These are phyloP conservation scores for Drosophila elegans DNA, from an alignment of 1,140 invertebrate genomes.

Conservation along the genomic window DNA sequence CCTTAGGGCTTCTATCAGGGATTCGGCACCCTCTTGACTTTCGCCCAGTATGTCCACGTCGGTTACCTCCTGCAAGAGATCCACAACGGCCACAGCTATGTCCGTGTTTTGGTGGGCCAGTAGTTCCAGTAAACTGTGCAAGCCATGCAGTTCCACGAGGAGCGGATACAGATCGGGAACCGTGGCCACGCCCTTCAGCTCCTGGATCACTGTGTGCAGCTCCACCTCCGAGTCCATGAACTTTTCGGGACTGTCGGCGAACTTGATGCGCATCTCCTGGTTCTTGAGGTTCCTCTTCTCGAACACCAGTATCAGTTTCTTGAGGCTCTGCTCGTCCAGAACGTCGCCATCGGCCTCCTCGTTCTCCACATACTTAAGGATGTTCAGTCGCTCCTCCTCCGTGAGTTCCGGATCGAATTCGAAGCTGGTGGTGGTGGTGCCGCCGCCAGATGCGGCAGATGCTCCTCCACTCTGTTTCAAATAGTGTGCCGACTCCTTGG, in stretches of 20 bases:
- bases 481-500: conserved; percentile 85
- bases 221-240: conserved; percentile 99
- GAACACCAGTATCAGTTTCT: conserved; percentile 95
- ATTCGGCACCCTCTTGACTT: conserved; percentile 92
- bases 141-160: conserved; percentile 94
- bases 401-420: conserved; percentile 85
- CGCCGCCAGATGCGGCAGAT: conserved; percentile 23
- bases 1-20: conserved; percentile 91
- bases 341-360: conserved; percentile 91
- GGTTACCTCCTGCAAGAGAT: conserved; percentile 96
- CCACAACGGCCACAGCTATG: conserved; percentile 92
- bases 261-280: conserved; percentile 99
- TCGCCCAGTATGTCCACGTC: conserved; percentile 98
- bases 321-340: conserved; percentile 94
- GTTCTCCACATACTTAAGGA: conserved; percentile 92
- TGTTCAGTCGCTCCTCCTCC: conserved; percentile 92
- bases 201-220: conserved; percentile 95
- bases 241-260: conserved; percentile 98
- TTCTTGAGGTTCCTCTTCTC: conserved; percentile 98
- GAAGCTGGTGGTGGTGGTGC: conserved; percentile 38
- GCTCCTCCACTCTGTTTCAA: conserved; percentile 79
- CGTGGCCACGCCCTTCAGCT: conserved; percentile 97
- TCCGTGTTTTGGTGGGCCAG: conserved; percentile 99
- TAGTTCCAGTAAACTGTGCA: conserved; percentile 96
- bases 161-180: conserved; percentile 97